These are phyloP conservation scores for Apteryx owenii DNA, from an alignment of 2,113 vertebrate genomes.

Conservation along the genomic window DNA sequence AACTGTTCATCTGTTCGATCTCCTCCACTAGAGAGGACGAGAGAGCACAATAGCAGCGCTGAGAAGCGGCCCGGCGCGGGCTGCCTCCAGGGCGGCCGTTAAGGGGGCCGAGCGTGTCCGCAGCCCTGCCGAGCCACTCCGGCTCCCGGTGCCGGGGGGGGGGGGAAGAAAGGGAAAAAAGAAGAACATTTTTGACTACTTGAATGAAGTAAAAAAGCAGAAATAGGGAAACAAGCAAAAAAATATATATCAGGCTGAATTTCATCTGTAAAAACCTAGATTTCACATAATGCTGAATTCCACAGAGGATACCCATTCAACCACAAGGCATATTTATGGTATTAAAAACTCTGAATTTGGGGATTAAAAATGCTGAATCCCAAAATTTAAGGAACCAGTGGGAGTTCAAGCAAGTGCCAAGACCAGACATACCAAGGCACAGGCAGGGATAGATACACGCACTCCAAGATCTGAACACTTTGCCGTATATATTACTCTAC, in stretches of 20 bases:
- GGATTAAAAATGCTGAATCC: background rate
- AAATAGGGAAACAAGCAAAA: constrained; percentile 9
- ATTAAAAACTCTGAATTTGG: background rate
- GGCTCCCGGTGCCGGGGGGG: background rate
- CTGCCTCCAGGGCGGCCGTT: constrained; percentile 15
- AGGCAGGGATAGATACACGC: background rate
- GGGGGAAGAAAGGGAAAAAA: background rate
- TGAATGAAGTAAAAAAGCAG: background rate
- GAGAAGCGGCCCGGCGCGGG: constrained; percentile 52
- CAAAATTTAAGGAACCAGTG: background rate
- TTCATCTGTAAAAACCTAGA: background rate
- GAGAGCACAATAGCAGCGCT: constrained; percentile 61
- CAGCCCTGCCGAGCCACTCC: background rate
- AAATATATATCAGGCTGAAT: background rate
- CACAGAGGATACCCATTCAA: background rate
- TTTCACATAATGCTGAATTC: background rate
- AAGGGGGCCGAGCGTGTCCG: constrained; percentile 20
- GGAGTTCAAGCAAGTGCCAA: background rate
- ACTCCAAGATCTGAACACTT: background rate
- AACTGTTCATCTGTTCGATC: constrained; percentile 97
- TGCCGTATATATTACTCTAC: background rate
- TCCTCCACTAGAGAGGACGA: constrained; percentile 88
- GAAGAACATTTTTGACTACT: background rate
- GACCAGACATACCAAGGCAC: background rate
- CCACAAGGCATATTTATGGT: background rate